Evolutionary conservation across 2,797 vertebrate species (phyloP).

Genomic region (Anabas testudineus): DNA sequence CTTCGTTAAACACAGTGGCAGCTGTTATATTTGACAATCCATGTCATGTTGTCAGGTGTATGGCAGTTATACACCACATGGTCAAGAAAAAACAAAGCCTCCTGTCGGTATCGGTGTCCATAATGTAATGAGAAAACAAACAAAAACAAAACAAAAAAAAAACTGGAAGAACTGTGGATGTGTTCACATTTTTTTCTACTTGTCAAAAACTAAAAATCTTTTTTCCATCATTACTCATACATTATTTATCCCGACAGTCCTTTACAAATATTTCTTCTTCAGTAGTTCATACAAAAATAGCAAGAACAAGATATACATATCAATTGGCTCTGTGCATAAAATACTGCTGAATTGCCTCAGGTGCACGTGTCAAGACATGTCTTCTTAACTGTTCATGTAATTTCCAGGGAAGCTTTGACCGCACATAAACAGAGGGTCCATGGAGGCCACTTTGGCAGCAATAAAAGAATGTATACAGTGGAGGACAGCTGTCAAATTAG

Average conservation of each 20-base stretch:
- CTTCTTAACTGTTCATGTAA: conserved; percentile 85
- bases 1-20: conserved; percentile 28
- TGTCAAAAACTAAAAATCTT: conserved; percentile 16
- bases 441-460: conserved; percentile 93
- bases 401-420: conserved; percentile 88
- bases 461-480: conserved; percentile 96
- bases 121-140: not conserved
- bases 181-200: conserved; percentile 1
- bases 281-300: conserved; percentile 89
- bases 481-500: conserved; percentile 91
- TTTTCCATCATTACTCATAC: conserved; percentile 10
- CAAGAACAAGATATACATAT: conserved; percentile 79
- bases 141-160: conserved; percentile 3
- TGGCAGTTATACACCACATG: conserved; percentile 12
- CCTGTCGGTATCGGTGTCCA: not conserved
- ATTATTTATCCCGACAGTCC: conserved; percentile 31
- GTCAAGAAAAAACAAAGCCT: not conserved
- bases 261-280: conserved; percentile 55
- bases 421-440: conserved; percentile 92
- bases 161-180: conserved; percentile 29
- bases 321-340: conserved; percentile 82
- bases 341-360: conserved; percentile 83
- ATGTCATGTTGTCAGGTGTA: conserved; percentile 11
- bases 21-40: conserved; percentile 11
- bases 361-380: conserved; percentile 61